Conservation (phyloP, 2,888 invertebrate genomes). For the Orthosia gracilis region DNA sequence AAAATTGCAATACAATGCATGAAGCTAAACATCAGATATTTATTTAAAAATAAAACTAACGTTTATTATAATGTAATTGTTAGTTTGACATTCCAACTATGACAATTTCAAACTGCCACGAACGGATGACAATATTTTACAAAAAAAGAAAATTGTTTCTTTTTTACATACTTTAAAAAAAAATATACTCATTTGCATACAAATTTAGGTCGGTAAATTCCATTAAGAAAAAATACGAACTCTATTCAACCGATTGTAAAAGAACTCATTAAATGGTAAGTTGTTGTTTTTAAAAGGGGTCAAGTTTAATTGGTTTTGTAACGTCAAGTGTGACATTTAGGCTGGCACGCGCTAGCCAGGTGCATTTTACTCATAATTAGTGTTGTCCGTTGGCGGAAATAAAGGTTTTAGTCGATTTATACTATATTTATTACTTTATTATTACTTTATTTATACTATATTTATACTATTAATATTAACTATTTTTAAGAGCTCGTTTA, state of each 20-base stretch:
- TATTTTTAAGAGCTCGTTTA: too few species aligned
- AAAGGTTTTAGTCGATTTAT: constrained; percentile 53
- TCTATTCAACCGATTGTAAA: constrained; percentile 28
- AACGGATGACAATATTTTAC: constrained; percentile 1
- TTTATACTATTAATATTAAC: constrained; percentile 16
- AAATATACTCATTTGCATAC: constrained; percentile 14
- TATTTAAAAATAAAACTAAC: neutral
- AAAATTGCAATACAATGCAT: neutral
- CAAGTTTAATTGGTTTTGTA: constrained; percentile 68
- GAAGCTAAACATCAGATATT: neutral
- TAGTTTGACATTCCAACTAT: neutral
- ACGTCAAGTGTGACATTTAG: constrained; percentile 82
- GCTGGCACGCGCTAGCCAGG: constrained; percentile 80
- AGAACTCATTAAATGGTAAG: constrained; percentile 40
- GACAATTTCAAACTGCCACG: neutral
- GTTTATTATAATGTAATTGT: neutral
- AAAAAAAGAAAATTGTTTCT: constrained; percentile 8
- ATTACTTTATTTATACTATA: too few species aligned
- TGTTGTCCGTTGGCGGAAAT: constrained; percentile 62
- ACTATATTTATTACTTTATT: too few species aligned
- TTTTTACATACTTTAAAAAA: neutral
- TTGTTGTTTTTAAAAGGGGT: constrained; percentile 59
- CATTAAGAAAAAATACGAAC: constrained; percentile 15
- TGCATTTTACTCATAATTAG: constrained; percentile 74
- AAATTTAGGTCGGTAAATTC: constrained; percentile 9